Evolutionary conservation across 2,113 vertebrate genomes (phyloP), one percentile per base, ranked within the genome.

Genomic region (Sturnus vulgaris): DNA sequence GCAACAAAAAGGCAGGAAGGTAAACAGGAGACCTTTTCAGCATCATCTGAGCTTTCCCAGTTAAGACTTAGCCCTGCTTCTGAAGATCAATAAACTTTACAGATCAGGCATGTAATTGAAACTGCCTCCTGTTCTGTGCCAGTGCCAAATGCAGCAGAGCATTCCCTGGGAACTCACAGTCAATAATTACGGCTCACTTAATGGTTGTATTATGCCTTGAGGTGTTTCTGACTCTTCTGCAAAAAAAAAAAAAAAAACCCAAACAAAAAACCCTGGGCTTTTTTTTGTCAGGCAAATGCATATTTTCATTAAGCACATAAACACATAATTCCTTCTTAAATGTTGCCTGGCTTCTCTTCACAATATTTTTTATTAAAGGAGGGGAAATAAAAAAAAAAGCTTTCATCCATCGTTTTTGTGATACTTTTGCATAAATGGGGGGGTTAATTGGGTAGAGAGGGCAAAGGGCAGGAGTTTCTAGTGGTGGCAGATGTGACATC

Each of bases 51-150:
- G 76, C 78, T 83, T 81, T 81, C 47, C 46, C 52, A 63, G 72
- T 53, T 53, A 63, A 88, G 75, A 50, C 79, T 80, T 88, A 61
- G 55, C 60, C 82, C 47, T 6, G 15, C 50, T 92, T 86, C 71
- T 81, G 82, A 83, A 90, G 95, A 97, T 94, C 95, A 94, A 93
- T 94, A 94, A 95, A 78, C 82, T 86, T 83, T 86, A 73, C 88
- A 82, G 90, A 92, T 81, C 86, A 92, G 88, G 88, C 96, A 86
- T 86, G 94, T 96, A 97, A 95, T 94, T 92, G 96, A 94, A 93
- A 93, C 71, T 90, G 82, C 59, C 85, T 94, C 70, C 92, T 86
- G 86, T 83, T 95, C 82, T 17, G 11, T 92, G 90, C 85, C 78
- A 44, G 30, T 92, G 92, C 88, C 90, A 93, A 83, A 93, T 55